These are phyloP conservation scores for Hydractinia echinata DNA, from an alignment of 30 jellyfish, hydroid and myxozoan genomes.

Conservation along the genomic window DNA sequence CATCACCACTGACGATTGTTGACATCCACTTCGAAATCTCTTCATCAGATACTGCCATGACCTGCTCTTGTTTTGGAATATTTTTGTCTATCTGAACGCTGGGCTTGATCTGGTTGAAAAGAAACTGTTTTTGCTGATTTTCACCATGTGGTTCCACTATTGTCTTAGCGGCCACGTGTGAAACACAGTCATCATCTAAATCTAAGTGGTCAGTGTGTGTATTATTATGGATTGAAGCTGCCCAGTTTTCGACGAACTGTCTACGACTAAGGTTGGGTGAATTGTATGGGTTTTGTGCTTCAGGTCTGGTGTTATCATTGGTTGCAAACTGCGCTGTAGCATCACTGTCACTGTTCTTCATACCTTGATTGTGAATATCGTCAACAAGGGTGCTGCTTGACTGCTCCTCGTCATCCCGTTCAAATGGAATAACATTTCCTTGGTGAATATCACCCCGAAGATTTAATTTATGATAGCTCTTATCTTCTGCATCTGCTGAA, in stretches of 20 bases:
- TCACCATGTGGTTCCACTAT: too few species aligned
- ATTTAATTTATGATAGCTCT: background rate
- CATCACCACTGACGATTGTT: too few species aligned
- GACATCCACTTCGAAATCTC: too few species aligned
- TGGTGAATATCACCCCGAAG: background rate
- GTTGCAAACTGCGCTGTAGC: background rate
- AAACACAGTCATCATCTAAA: too few species aligned
- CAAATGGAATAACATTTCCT: background rate
- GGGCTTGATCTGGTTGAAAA: too few species aligned
- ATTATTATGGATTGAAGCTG: constrained; percentile 11
- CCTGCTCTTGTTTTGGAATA: too few species aligned
- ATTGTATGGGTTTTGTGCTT: constrained; percentile 1
- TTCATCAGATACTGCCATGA: too few species aligned
- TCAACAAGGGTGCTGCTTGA: background rate
- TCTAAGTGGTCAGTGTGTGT: too few species aligned
- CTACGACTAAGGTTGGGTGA: constrained; percentile 25
- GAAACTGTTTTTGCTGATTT: too few species aligned
- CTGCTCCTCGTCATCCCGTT: constrained; percentile 1
- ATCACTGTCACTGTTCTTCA: background rate
- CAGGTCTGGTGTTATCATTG: background rate
- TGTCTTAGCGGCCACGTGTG: too few species aligned
- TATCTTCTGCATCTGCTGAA: constrained; percentile 69
- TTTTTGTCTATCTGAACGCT: too few species aligned
- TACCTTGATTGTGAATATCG: background rate
- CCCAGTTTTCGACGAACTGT: constrained; percentile 30